These are phyloP conservation scores for Australoheros scitulus DNA, from an alignment of 2,113 vertebrate species.

Conservation along the genomic window DNA sequence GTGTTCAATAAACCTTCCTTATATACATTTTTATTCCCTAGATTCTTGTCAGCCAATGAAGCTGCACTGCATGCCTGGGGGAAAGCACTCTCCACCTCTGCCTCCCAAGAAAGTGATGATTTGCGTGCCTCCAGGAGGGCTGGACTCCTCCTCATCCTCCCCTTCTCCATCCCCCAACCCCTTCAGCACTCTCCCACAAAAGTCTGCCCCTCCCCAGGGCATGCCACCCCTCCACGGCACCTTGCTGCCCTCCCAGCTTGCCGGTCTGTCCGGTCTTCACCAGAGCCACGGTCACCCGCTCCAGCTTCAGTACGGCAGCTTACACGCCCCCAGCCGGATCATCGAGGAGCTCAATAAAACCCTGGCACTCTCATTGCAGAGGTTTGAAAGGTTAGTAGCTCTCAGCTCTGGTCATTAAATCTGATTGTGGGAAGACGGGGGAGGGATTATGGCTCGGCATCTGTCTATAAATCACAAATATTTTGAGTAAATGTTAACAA, in stretches of 20 bases:
- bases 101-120: constrained; percentile 99
- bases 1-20: not conserved
- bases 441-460: constrained; percentile 40
- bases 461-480: not conserved
- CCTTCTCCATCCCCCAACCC: constrained; percentile 68
- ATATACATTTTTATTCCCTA: constrained; percentile 51
- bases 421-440: constrained; percentile 24
- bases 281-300: constrained; percentile 84
- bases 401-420: constrained; percentile 23
- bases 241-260: constrained; percentile 87
- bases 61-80: constrained; percentile 91
- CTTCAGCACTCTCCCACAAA: constrained; percentile 85
- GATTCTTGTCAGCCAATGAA: constrained; percentile 94
- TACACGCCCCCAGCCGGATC: constrained; percentile 90
- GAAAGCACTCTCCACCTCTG: constrained; percentile 96
- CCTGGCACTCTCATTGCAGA: constrained; percentile 94
- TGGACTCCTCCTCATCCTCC: constrained; percentile 80
- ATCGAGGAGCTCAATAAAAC: constrained; percentile 98
- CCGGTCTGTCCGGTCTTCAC: constrained; percentile 59
- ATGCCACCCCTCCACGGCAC: constrained; percentile 83
- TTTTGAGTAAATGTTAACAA: not conserved
- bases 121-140: constrained; percentile 90
- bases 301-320: constrained; percentile 91
- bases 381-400: constrained; percentile 91
- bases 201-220: constrained; percentile 82